Base-by-base conservation (phyloP, 2,797 vertebrate species). In the Amazona ochrocephala region DNA sequence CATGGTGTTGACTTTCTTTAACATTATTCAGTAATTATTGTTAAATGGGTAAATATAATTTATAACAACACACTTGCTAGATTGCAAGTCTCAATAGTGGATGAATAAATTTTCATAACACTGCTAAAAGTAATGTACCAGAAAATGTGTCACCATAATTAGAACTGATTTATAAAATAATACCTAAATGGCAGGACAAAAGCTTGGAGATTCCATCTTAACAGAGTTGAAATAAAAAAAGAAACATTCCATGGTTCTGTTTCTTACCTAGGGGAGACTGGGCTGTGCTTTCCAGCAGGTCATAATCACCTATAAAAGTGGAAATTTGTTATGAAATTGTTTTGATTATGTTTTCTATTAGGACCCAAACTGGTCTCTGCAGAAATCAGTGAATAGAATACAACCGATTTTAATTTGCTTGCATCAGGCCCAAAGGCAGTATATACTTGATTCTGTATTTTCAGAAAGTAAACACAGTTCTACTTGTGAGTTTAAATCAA, bases 251-350 rank as follows among this genome's bases (percentile, higher is more conserved):
- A 19, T 29, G 7, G 14, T 30, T 87, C 11, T 37, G 24, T 62
- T 68, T 60, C 96, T 98, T 95, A 98, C 98, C 97, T 92, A 97
- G 74, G 56, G 97, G 96, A 84, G 96, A 90, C 75, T 97, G 94
- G 58, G 96, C 97, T 79, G 92, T 95, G 86, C 90, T 95, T 90
- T 97, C 97, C 54, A 94, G 70, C 19, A 97, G 96, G 87, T 96
- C 97, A 48, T 97, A 94, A 78, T 97, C 97, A 68, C 97, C 97
- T 98, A 78, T 42, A 91, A 97, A 96, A 96, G 81, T 67, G 87
- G 84, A 97, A 95, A 96, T 86, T 82, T 10, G 24, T 32, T 81
- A 79, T 81, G 77, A 95, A 89, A 89, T 73, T 30, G 10, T 76
- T 90, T 89, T 60, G 61, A 83, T n/a, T 84, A 21, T 56, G 74